Evolutionary conservation across 2,113 vertebrate species (phyloP).

Genomic region (Pelecanoides urinatrix): DNA sequence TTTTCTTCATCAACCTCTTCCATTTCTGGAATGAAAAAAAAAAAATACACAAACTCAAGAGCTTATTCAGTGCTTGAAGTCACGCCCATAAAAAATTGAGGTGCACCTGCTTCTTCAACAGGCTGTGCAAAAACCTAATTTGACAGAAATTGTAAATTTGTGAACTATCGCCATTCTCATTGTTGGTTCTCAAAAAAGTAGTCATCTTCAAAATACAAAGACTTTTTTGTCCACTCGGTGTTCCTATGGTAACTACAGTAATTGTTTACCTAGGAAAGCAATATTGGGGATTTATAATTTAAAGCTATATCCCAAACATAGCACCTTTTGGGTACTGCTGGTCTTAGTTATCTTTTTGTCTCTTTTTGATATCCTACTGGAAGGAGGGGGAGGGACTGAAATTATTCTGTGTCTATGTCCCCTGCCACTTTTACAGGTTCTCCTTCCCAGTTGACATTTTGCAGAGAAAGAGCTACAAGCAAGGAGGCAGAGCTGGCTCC

Average conservation of each 20-base stretch:
- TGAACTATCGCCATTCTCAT: not conserved
- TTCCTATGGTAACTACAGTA: not conserved
- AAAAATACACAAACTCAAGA: not conserved
- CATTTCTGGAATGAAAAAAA: not conserved
- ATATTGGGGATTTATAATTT: not conserved
- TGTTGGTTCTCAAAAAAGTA: not conserved
- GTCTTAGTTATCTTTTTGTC: not conserved
- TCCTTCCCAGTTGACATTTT: not conserved
- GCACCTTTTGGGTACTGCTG: not conserved
- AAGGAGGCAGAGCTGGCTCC: not conserved
- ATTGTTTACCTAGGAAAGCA: slow-evolving; percentile 5
- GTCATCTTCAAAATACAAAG: not conserved
- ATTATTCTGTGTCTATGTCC: not conserved
- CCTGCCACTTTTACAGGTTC: not conserved
- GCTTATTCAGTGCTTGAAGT: not conserved
- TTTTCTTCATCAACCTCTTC: not conserved
- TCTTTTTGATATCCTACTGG: not conserved
- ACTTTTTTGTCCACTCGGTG: not conserved
- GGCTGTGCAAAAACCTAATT: not conserved
- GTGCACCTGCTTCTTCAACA: not conserved
- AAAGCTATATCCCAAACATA: not conserved
- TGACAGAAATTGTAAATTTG: not conserved
- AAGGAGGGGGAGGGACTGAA: not conserved
- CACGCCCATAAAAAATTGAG: not conserved
- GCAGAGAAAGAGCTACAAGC: not conserved